Conservation (phyloP, 2,888 invertebrate genomes). For the Chelonus formosanus region DNA sequence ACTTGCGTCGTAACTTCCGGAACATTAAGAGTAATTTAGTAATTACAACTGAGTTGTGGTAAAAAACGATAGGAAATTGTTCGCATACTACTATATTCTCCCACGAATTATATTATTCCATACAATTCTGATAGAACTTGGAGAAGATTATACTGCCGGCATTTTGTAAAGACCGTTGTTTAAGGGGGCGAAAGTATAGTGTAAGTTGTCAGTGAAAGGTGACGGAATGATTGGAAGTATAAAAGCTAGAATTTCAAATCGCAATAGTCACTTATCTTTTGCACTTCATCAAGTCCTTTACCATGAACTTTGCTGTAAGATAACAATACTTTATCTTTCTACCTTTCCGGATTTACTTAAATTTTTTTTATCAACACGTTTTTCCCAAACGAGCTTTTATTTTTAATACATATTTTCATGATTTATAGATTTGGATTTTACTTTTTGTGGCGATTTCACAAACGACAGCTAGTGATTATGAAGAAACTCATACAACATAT, state of each 20-base stretch:
- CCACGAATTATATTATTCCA: no score
- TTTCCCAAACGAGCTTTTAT: no score
- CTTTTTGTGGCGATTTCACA: slow-evolving; percentile 35
- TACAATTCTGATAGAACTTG: no score
- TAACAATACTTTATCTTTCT: no score
- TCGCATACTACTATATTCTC: no score
- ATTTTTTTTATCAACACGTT: no score
- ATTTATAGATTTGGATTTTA: slow-evolving; percentile 42
- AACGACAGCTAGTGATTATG: slow-evolving; percentile 49
- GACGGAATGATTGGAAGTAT: slow-evolving; percentile 59
- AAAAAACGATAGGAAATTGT: no score
- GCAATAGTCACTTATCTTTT: slow-evolving; percentile 52
- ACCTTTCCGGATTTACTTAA: no score
- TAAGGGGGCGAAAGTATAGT: slow-evolving; percentile 49
- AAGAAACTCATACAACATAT: slow-evolving; percentile 54
- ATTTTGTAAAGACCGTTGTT: slow-evolving; percentile 2
- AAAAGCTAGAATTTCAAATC: slow-evolving; percentile 50
- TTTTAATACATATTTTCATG: background rate
- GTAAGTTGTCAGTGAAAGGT: slow-evolving; percentile 55
- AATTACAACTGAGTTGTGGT: no score
- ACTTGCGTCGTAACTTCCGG: no score
- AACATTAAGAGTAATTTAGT: no score
- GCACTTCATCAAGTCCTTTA: slow-evolving; percentile 32
- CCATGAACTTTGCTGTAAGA: slow-evolving; percentile 34
- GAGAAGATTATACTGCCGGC: no score